A percentile compares a stretch with the other conserved stretches of the same genome.
Evolutionary conservation across 2,888 invertebrate species (phyloP).

Genomic region (Ctena decussata): DNA sequence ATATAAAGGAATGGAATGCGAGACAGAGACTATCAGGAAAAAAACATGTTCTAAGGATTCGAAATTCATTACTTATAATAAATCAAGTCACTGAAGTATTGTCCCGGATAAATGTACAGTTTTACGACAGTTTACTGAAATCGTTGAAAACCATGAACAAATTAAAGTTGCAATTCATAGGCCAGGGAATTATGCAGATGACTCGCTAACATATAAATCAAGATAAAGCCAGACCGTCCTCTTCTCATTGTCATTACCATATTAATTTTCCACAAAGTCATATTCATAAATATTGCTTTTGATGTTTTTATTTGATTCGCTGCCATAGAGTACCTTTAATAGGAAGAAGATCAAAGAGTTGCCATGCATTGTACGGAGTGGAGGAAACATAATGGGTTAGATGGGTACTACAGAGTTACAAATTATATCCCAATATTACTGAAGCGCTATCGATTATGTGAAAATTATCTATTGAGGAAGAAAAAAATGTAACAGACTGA

Average conservation of each 20-base stretch:
- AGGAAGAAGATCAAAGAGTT: constrained; percentile 50
- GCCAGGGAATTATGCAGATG: constrained; percentile 9
- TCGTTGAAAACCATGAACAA: not conserved
- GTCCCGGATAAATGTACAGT: not conserved
- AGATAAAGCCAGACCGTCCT: constrained; percentile 8
- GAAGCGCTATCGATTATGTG: constrained; percentile 4
- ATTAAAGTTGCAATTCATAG: not conserved
- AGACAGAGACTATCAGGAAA: too few relatives aligned
- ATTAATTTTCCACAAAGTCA: constrained; percentile 40
- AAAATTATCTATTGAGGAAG: constrained; percentile 11
- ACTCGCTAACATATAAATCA: constrained; percentile 17
- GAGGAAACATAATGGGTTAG: not conserved
- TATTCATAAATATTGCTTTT: constrained; percentile 55
- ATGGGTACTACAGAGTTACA: constrained; percentile 33
- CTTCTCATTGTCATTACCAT: constrained; percentile 16
- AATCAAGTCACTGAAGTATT: too few relatives aligned
- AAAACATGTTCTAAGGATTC: too few relatives aligned
- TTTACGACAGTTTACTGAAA: not conserved
- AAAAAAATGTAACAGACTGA: not conserved
- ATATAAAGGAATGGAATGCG: too few relatives aligned
- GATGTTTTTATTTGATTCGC: constrained; percentile 48
- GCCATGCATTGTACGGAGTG: constrained; percentile 38
- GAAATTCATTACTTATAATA: too few relatives aligned
- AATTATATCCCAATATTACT: constrained; percentile 39
- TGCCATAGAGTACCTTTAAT: constrained; percentile 22